Evolutionary conservation across 2,888 invertebrate genomes (phyloP), one percentile per base, ranked within the genome.

Genomic region (Monopis laevigella): DNA sequence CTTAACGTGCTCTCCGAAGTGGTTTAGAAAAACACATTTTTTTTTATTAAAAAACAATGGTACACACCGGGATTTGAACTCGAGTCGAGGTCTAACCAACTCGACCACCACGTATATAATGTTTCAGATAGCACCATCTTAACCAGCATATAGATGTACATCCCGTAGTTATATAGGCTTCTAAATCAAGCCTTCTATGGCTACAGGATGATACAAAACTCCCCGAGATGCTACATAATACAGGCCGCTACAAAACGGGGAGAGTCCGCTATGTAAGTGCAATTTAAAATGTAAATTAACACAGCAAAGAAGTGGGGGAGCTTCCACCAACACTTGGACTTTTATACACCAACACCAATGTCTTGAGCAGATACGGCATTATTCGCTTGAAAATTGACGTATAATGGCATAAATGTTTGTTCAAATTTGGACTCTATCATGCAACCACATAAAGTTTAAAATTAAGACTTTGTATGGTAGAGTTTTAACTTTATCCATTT

Each of bases 281-380:
- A 81, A 81, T 82, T 82, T 81, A 82, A 82, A 82, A 82, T 82
- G 81, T 81, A 82, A 82, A 82, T 82, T 81, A 81, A 81, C 80
- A 70, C 64, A 60, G 72, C 72, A 81, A 81, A 82, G 82, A 82
- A 82, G 45, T 44, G 43, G 40, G 40, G 40, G 29, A 24, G 40
- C 14, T 17, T 14, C 5, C 28, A 11, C 29, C 29, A 28, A 29
- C 29, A 40, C 40, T 40, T 40, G 40, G 40, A 40, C 28, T 40
- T 40, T 40, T 40, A 40, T 32, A 13, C 17, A 32, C 32, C 16
- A 32, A 32, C 32, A 32, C 32, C 32, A 32, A 32, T 32, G 32
- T 32, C 32, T 32, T 32, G 17, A 32, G 17, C 32, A 32, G 32
- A 32, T 16, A 32, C 32, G 17, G 13, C 14, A 14, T 2, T 16